Base-by-base conservation (phyloP, 1,140 invertebrate species). In the Diorhabda elongata region DNA sequence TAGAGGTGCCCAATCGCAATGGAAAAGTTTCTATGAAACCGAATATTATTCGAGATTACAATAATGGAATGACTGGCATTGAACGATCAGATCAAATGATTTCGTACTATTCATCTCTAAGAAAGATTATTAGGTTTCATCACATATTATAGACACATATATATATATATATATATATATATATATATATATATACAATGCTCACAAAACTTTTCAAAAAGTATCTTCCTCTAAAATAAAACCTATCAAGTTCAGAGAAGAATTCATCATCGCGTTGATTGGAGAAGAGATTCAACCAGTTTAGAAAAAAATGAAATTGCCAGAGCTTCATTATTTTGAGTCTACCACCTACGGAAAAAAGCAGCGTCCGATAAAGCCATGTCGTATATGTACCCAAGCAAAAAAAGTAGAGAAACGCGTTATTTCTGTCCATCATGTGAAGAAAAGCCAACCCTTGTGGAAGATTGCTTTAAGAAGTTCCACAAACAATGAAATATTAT, bases 361-460 rank as follows among this genome's bases (percentile, higher is more conserved):
- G 42, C 45, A 59, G 58, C 58, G 58, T 59, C 58, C 11, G 58
- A 59, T 2, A 59, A 59, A 63, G 44, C 61, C 42, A 63, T 44
- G 42, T 63, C 41, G 61, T 63, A 42, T 42, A 67, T 67, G 65
- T 60, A 52, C 66, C 66, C 57, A 67, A 61, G 42, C 57, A 52
- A 61, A 61, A 11, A 68, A 68, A 59, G 67, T 45, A 59, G 60
- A 64, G 67, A 68, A 68, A 62, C 67, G 61, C 67, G 67, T 63
- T 61, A 68, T 56, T 68, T 68, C 45, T 68, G 60, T 68, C 67
- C 67, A 63, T 8, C 56, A 44, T 62, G 61, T 63, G 52, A 63
- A 68, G 64, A 66, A n/a, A 67, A 67, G 52, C 66, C 58, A 67
- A 44, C 57, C 42, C 66, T 67, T 43, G 66, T 67, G 66, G 44